A percentile compares a stretch with the other conserved stretches of the same genome.
phyloP scores from a whole-genome alignment of 2,888 invertebrate species.

The Pemphredon lugubris region DNA sequence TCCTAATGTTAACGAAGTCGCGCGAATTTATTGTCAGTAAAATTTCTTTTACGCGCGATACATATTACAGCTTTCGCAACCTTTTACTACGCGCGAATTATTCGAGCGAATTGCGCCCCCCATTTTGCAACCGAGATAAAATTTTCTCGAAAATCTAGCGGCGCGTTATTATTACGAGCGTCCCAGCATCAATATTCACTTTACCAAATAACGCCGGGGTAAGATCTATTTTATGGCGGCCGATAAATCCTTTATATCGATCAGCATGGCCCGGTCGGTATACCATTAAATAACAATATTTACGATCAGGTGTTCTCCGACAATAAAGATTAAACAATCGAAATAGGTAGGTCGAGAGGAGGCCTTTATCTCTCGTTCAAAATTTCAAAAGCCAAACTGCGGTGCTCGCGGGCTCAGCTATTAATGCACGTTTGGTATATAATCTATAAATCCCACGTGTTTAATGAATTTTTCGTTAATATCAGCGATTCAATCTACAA shows the following conservation, averaged over 20 bases:
- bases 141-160: conserved; percentile 1
- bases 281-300: conserved; percentile 64
- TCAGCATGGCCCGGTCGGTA: conserved; percentile 56
- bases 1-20: too few species aligned
- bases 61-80: too few species aligned
- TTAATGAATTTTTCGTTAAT: conserved; percentile 73
- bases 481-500: conserved; percentile 70
- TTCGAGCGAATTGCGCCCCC: too few species aligned
- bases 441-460: conserved; percentile 66
- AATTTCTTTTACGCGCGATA: too few species aligned
- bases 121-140: too few species aligned
- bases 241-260: conserved; percentile 58
- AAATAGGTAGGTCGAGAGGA: conserved; percentile 54
- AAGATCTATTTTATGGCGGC: conserved; percentile 60
- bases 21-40: too few species aligned
- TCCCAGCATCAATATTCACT: conserved; percentile 51
- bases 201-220: conserved; percentile 39
- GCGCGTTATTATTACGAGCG: conserved; percentile 12
- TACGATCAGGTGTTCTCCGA: conserved; percentile 56
- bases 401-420: conserved; percentile 20
- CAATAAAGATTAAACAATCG: conserved; percentile 68
- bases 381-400: conserved; percentile 58
- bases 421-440: conserved; percentile 54
- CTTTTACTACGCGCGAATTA: too few species aligned
- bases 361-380: conserved; percentile 58